A percentile compares a stretch with the other conserved stretches of the same genome.
Evolutionary conservation across 2,113 vertebrate genomes (phyloP).

Genomic region (Poecile atricapillus): DNA sequence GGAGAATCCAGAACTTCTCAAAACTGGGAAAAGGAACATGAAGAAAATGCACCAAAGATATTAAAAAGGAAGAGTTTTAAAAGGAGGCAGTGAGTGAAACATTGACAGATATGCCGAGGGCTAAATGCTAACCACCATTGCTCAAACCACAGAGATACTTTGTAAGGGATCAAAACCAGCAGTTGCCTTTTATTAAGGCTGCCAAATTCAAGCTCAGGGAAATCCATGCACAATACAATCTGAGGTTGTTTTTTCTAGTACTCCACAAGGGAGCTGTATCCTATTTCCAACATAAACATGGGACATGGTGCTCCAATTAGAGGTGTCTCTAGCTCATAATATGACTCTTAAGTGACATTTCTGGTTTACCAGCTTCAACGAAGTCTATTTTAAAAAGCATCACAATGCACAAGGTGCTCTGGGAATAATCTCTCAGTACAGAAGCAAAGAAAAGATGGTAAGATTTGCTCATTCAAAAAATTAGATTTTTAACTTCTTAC

Average conservation of each 20-base stretch:
- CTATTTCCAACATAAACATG: background rate
- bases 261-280: background rate
- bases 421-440: background rate
- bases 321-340: background rate
- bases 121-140: background rate
- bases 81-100: background rate
- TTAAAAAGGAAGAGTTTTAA: background rate
- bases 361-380: background rate
- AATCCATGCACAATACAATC: background rate
- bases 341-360: background rate
- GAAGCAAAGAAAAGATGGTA: background rate
- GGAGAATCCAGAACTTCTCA: background rate
- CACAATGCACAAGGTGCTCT: background rate
- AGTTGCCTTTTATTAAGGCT: background rate
- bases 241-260: background rate
- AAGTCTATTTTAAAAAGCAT: background rate
- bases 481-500: background rate
- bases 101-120: background rate
- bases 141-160: background rate
- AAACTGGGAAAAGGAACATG: background rate
- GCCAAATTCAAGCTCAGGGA: background rate
- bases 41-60: background rate
- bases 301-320: background rate
- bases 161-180: background rate
- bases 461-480: background rate